phyloP scores from a whole-genome alignment of 1,140 invertebrate species.

The Pristionchus pacificus region DNA sequence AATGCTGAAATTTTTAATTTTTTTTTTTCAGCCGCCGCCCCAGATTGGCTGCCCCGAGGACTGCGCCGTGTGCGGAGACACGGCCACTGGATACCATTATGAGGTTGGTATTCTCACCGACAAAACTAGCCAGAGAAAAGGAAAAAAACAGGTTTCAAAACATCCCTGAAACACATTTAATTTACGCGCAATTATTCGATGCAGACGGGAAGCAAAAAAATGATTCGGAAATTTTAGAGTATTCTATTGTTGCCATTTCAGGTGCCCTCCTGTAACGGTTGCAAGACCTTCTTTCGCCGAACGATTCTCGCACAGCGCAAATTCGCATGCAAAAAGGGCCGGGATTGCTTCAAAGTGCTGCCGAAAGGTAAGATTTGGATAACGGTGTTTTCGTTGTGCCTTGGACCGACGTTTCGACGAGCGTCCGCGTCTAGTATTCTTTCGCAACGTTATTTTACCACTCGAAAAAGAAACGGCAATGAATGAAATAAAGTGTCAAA shows the following conservation, averaged over 20 bases:
- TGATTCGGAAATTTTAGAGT: too few relatives aligned
- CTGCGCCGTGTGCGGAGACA: conserved; percentile 68
- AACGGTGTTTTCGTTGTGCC: too few relatives aligned
- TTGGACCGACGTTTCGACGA: too few relatives aligned
- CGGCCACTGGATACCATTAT: conserved; percentile 67
- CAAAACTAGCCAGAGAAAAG: conserved; percentile 14
- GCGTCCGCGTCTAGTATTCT: too few relatives aligned
- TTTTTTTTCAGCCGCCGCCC: conserved; percentile 14
- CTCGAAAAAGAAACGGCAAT: too few relatives aligned
- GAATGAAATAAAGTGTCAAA: too few relatives aligned
- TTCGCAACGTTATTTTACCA: too few relatives aligned
- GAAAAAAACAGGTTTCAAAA: too few relatives aligned
- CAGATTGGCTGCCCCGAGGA: conserved; percentile 80
- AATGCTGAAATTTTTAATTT: too few relatives aligned
- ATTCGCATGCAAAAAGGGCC: conserved; percentile 88
- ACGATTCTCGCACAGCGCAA: conserved; percentile 97
- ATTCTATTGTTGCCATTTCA: conserved; percentile 2
- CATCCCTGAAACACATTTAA: too few relatives aligned
- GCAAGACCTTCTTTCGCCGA: conserved; percentile 69
- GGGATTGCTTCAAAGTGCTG: conserved; percentile 70
- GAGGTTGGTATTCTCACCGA: conserved; percentile 36
- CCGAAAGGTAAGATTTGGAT: conserved; percentile 34
- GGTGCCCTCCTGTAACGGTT: conserved; percentile 28
- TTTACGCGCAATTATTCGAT: too few relatives aligned
- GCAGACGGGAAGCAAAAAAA: too few relatives aligned